Conservation (phyloP, 2,113 vertebrate species). For the Triplophysa dalaica region DNA sequence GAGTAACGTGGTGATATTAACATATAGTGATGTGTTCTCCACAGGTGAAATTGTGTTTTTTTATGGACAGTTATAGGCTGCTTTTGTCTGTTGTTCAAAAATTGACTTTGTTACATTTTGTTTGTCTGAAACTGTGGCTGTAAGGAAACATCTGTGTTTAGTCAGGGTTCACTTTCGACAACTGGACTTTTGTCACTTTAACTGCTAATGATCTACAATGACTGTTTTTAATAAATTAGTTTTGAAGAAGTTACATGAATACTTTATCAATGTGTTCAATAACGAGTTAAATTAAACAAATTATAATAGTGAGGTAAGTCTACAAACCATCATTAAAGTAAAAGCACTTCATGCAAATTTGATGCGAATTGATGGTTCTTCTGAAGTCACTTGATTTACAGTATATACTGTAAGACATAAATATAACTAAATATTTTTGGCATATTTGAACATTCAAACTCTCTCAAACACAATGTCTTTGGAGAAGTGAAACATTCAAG, state of each 20-base stretch:
- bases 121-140: conserved; percentile 18
- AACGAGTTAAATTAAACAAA: neutral
- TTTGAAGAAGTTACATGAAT: conserved; percentile 26
- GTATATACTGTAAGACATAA: no score
- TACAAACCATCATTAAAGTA: neutral
- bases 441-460: no score
- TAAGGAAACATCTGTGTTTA: conserved; percentile 19
- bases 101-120: neutral
- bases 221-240: conserved; percentile 66
- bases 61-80: neutral
- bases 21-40: no score
- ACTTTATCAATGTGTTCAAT: neutral
- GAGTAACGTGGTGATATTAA: no score
- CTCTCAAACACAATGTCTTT: no score
- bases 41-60: no score
- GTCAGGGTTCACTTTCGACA: conserved; percentile 17
- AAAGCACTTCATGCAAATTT: no score
- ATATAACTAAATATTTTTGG: no score
- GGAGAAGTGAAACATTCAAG: no score
- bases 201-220: conserved; percentile 59
- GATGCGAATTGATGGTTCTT: no score
- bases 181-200: conserved; percentile 50
- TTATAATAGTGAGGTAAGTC: neutral
- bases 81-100: neutral
- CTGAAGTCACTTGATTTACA: no score